Evolutionary conservation across 1,140 invertebrate genomes (phyloP), one percentile per base, ranked within the genome.

Genomic region (Helicoverpa armigera): DNA sequence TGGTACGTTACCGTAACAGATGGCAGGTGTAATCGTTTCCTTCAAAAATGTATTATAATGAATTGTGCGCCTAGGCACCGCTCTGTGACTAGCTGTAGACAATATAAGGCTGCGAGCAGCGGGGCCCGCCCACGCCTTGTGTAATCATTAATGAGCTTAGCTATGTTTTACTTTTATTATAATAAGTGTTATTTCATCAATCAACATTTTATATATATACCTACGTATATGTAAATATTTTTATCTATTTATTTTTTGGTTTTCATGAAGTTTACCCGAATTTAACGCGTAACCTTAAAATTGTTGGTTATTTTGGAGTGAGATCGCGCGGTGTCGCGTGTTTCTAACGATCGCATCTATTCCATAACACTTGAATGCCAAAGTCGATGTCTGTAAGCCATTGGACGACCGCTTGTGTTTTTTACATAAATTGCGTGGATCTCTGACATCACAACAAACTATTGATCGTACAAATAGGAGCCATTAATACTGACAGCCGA

Each of bases 101-200:
- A 88, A 90, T 91, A 92, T 88, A 83, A 86, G 86, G 90, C 87
- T 85, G 88, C 90, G 87, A 85, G 88, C 86, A 79, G 83, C 88
- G 87, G 88, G 85, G 89, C 83, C 86, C 86, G 88, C 82, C 90
- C 88, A 87, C 87, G 91, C 91, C 92, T 90, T 89, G 89, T 93
- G 86, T 92, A 93, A 94, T 93, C 92, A 91, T 94, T 89, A 91
- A 94, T 93, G 92, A 94, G 93, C 93, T 94, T 94, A 94, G 92
- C 92, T 92, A 92, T 86, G 88, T 94, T 94, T 94, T 94, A 93
- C 89, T 93, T 94, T 94, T 94, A 93, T 92, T 89, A 86, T 94
- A 72, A 72, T 72, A 94, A 94, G 91, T 94, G 93, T 94, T 94
- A 94, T 90, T 89, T 92, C 91, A 91, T 94, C 91, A 91, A 94